Evolutionary conservation across 2,888 invertebrate species (phyloP).

Genomic region (Drosophila mettleri): DNA sequence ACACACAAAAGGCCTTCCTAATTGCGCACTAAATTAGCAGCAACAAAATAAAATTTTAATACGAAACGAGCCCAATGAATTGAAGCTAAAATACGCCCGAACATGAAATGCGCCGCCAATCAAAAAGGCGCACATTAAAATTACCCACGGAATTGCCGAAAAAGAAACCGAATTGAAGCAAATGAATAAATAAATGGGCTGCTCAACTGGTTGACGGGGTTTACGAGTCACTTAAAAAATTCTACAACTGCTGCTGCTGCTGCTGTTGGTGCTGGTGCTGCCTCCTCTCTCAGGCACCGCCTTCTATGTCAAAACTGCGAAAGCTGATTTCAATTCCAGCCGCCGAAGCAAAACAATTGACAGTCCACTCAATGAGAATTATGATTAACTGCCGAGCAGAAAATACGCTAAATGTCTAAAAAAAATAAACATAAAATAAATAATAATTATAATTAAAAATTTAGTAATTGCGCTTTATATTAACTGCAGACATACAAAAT

Average conservation of each 20-base stretch:
- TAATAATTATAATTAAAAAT: conserved; percentile 1
- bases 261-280: not conserved
- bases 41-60: conserved; percentile 26
- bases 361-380: conserved; percentile 52
- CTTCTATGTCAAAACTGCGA: conserved; percentile 76
- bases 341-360: conserved; percentile 70
- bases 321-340: conserved; percentile 69
- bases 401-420: conserved; percentile 24
- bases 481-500: not conserved
- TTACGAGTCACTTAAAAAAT: conserved; percentile 39
- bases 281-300: conserved; percentile 49
- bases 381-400: conserved; percentile 45
- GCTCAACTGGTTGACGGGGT: conserved; percentile 46
- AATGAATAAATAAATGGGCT: conserved; percentile 57
- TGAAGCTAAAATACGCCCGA: conserved; percentile 24
- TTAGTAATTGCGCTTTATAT: not conserved
- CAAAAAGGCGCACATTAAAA: conserved; percentile 78
- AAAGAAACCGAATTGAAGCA: conserved; percentile 49
- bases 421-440: not conserved
- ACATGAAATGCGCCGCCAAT: conserved; percentile 74
- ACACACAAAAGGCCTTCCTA: conserved; percentile 68
- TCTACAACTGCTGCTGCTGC: not conserved
- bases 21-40: conserved; percentile 77
- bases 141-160: conserved; percentile 72
- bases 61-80: conserved; percentile 32